Base-by-base conservation (phyloP, 1,140 invertebrate species). In the Neodiprion virginianus region DNA sequence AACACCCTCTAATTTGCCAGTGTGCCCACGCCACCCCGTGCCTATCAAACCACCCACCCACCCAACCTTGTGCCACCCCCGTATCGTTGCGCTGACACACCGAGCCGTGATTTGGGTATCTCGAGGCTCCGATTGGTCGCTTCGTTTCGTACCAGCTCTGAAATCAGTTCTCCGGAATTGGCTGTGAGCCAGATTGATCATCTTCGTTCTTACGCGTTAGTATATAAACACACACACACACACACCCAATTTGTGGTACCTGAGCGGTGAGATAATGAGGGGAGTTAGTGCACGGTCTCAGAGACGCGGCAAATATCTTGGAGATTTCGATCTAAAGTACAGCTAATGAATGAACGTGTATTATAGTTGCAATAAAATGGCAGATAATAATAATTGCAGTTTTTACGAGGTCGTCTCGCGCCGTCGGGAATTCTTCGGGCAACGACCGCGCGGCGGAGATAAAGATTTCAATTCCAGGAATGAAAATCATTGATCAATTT, bases 1-100 rank as follows among this genome's bases (percentile, higher is more conserved):
- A 86, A 83, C 83, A 85, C 84, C 84, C 85, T 86, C 85, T 86
- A 87, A 88, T 88, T 87, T 87, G 84, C 83, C 85, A 78, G 82
- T 81, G 79, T 80, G 28, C 28, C 79, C 77, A 82, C n/a, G 53
- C 53, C 53, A 61, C 11, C 11, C n/a, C 53, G n/a, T 17, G 53
- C 67, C 67, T 69, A 23, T 21, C 67, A 69, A 76, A 47, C 76
- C 72, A 74, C 78, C 78, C 75, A 76, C 71, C 71, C 74, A 75
- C 70, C 74, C 75, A 75, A 76, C 78, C 75, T 74, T 77, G 74
- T 78, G 76, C 74, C 78, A 48, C 65, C 67, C 69, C 40, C 23
- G 48, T 28, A 65, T 40, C 14, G n/a, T 76, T 66, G 28, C 71
- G 66, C 49, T 67, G 49, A 40, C 28, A 40, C 28, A 40, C 28